A percentile compares a stretch with the other conserved stretches of the same genome.
Evolutionary conservation across 2,888 invertebrate genomes (phyloP).

Genomic region (Argyresthia goedartella): DNA sequence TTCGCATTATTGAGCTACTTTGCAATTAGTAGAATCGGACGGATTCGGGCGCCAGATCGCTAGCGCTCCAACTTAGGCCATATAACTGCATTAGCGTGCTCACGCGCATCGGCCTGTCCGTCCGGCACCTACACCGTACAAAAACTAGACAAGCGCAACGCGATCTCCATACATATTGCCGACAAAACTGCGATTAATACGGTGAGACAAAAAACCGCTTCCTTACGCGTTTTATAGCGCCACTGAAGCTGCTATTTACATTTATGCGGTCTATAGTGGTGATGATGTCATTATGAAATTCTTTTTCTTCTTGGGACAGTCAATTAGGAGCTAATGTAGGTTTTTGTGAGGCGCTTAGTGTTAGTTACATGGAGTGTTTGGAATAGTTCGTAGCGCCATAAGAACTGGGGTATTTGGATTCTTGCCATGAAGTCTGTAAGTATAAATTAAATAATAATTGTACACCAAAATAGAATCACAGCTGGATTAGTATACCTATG

Average conservation of each 20-base stretch:
- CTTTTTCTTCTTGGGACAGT: no score
- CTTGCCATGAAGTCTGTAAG: no score
- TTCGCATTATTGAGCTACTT: no score
- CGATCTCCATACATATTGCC: constrained; percentile 1
- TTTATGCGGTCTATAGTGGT: background rate
- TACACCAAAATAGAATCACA: no score
- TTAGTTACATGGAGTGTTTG: background rate
- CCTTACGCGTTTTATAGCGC: background rate
- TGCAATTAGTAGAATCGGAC: no score
- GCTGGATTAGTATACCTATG: no score
- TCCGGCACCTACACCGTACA: background rate
- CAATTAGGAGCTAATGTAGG: background rate
- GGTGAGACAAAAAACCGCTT: background rate
- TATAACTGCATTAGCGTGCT: background rate
- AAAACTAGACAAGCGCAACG: background rate
- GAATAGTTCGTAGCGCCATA: no score
- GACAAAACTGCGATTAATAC: background rate
- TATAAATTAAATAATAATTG: no score
- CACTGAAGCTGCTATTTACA: background rate
- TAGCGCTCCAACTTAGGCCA: background rate
- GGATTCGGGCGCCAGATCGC: background rate
- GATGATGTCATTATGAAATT: no score
- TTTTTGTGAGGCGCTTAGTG: background rate
- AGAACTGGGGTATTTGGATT: no score
- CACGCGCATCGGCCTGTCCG: background rate